phyloP scores from a whole-genome alignment of 2,888 invertebrate genomes.

The Calameuta idolon region DNA sequence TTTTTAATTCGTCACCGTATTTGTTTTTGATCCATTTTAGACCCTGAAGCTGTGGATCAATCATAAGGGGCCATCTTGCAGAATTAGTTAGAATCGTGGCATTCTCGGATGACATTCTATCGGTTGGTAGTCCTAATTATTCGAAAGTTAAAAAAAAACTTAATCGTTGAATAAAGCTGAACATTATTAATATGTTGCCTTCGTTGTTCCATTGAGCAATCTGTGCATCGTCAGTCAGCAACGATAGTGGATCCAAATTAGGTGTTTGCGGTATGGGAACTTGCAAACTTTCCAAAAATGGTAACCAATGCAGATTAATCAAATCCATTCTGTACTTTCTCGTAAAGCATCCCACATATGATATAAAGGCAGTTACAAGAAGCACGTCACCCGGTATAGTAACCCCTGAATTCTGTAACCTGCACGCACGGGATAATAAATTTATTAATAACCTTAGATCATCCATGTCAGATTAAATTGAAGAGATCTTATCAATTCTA shows the following conservation, averaged over 20 bases:
- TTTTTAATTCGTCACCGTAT: conserved; percentile 79
- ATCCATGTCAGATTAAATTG: not conserved
- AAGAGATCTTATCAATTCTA: not conserved
- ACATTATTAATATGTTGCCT: conserved; percentile 64
- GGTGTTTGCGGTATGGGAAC: conserved; percentile 84
- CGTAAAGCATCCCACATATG: conserved; percentile 95
- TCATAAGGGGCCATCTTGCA: conserved; percentile 93
- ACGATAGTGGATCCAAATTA: conserved; percentile 83
- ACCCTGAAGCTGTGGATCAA: conserved; percentile 93
- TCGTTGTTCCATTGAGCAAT: conserved; percentile 96
- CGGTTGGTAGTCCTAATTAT: conserved; percentile 78
- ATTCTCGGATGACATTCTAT: conserved; percentile 95
- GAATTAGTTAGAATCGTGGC: conserved; percentile 92
- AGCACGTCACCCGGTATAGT: conserved; percentile 92
- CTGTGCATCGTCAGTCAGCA: conserved; percentile 92
- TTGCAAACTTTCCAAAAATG: conserved; percentile 78
- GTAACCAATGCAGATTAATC: conserved; percentile 83
- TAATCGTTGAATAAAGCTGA: not conserved
- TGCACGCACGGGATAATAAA: conserved; percentile 53
- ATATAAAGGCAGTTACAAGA: conserved; percentile 91
- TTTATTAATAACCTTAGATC: not conserved
- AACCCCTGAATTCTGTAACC: conserved; percentile 77
- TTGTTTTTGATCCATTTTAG: conserved; percentile 96
- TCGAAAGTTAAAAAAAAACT: not conserved
- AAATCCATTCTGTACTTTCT: conserved; percentile 84